Percentiles rank a stretch among this genome's conserved stretches.
phyloP scores from a whole-genome alignment of 2,113 vertebrate species.

The Protobothrops mucrosquamatus region DNA sequence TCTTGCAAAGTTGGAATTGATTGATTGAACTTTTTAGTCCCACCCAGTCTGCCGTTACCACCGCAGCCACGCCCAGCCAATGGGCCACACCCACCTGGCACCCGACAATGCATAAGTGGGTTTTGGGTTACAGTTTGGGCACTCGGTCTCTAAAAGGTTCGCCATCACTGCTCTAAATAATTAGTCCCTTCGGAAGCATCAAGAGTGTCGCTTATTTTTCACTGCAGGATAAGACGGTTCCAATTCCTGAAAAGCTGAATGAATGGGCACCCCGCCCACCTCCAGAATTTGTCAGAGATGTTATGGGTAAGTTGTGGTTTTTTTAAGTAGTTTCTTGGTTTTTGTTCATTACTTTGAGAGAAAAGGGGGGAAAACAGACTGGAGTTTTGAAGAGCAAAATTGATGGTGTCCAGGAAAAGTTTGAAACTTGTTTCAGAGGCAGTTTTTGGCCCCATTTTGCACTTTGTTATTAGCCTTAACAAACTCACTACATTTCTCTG shows the following conservation, averaged over 20 bases:
- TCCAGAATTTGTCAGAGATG: conserved; percentile 95
- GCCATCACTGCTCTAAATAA: background rate
- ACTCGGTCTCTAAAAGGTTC: too few species aligned
- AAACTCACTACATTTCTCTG: background rate
- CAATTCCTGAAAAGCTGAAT: conserved; percentile 88
- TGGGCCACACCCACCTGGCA: too few species aligned
- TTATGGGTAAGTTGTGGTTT: conserved; percentile 81
- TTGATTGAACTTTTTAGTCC: too few species aligned
- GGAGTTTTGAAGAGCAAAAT: background rate
- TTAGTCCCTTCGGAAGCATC: conserved; percentile 22
- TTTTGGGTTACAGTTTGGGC: too few species aligned
- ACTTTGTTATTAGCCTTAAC: background rate
- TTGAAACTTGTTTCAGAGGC: background rate
- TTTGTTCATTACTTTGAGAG: background rate
- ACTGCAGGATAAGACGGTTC: conserved; percentile 83
- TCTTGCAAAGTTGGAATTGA: too few species aligned
- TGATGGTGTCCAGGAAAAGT: background rate
- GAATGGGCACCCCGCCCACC: conserved; percentile 93
- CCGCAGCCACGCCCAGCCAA: too few species aligned
- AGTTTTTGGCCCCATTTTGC: background rate
- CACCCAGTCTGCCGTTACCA: too few species aligned
- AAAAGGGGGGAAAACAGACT: background rate
- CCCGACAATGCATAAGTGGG: too few species aligned
- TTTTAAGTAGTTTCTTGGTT: background rate
- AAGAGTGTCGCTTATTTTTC: conserved; percentile 51